Conservation (phyloP, 37 sponge, comb jelly and placozoan species). For the Amphimedon queenslandica region DNA sequence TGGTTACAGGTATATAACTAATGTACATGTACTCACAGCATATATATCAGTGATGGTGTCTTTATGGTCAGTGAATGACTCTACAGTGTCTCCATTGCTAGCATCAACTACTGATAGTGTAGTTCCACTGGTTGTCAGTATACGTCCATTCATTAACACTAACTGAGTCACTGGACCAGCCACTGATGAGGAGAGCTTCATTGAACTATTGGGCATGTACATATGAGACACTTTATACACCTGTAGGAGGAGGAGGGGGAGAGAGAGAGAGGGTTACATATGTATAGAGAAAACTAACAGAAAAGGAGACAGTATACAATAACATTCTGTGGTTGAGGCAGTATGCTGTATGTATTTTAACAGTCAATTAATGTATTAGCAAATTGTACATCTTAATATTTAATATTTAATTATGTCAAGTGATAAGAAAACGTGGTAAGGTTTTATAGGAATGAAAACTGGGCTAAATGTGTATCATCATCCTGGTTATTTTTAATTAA, state of each 20-base stretch:
- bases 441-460: too few species aligned
- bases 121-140: constrained; percentile 17
- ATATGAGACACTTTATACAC: constrained; percentile 12
- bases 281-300: too few species aligned
- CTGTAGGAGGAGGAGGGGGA: constrained; percentile 6
- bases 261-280: too few species aligned
- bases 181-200: not conserved
- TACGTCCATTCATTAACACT: constrained; percentile 11
- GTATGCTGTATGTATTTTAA: not conserved
- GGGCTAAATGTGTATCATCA: too few species aligned
- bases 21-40: constrained; percentile 28
- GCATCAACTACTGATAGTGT: constrained; percentile 14
- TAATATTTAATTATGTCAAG: too few species aligned
- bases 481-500: too few species aligned
- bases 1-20: not conserved
- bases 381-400: too few species aligned
- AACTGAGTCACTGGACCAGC: not conserved
- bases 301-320: too few species aligned
- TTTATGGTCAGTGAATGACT: constrained; percentile 47
- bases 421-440: too few species aligned
- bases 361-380: not conserved
- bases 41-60: constrained; percentile 44
- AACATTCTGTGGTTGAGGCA: too few species aligned
- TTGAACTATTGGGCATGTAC: constrained; percentile 9
- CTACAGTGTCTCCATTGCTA: not conserved